These are phyloP conservation scores for Valencia hispanica DNA, from an alignment of 2,797 vertebrate genomes.

Conservation along the genomic window DNA sequence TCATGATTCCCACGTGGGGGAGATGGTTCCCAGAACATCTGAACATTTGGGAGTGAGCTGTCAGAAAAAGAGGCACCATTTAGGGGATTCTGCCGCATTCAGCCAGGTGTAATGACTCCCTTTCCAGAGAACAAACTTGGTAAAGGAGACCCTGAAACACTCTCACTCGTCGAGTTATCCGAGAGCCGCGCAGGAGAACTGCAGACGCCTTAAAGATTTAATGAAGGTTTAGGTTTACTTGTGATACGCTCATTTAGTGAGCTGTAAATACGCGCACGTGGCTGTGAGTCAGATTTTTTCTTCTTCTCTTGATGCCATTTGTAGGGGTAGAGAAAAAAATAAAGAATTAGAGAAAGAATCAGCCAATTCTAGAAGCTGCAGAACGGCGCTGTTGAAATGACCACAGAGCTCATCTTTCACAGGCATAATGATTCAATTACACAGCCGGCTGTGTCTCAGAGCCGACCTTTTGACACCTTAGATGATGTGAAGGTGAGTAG, in stretches of 20 bases:
- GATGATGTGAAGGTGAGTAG: no score
- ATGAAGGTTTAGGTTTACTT: conserved; percentile 81
- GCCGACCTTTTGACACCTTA: neutral
- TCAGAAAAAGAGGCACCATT: neutral
- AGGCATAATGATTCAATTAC: conserved; percentile 67
- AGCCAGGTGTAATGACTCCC: neutral
- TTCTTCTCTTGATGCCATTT: neutral
- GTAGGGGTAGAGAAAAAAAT: neutral
- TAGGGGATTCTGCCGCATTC: neutral
- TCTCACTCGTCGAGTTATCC: conserved; percentile 70
- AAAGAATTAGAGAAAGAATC: neutral
- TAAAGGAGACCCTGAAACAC: conserved; percentile 58
- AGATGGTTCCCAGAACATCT: no score
- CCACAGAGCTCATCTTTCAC: conserved; percentile 71
- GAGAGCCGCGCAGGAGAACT: conserved; percentile 55
- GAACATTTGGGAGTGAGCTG: neutral
- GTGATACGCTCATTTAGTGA: conserved; percentile 28
- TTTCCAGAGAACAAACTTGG: conserved; percentile 11
- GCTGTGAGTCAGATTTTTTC: neutral
- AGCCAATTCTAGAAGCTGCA: conserved; percentile 5
- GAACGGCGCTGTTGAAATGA: conserved; percentile 54
- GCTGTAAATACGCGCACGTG: conserved; percentile 20
- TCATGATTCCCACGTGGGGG: no score
- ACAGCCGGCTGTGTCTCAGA: conserved; percentile 45
- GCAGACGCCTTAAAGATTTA: conserved; percentile 79